Base-by-base conservation (phyloP, 2,113 vertebrate species). In the Mesocricetus auratus region DNA sequence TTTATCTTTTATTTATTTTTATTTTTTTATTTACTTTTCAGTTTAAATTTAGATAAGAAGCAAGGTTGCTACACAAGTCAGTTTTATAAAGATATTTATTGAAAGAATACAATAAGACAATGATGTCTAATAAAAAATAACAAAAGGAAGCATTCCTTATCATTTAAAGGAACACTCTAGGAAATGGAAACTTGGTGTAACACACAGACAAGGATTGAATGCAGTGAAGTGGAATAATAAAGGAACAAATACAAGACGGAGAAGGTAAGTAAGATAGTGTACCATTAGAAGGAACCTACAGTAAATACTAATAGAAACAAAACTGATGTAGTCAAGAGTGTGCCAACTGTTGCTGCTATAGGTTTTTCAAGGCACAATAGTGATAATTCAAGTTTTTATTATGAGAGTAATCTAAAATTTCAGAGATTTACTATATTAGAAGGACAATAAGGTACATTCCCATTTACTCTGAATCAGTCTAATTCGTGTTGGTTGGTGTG, bases 211-310 rank as follows among this genome's bases (percentile, higher is more conserved):
- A 60, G 15, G 2, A 86, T 0, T 16, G 42, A 86, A 3, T 5
- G 36, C 60, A 42, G 5, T 60, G 2, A 50, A 53, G 13, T 45
- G 21, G 24, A 69, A 56, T 12, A 87, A 82, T 2, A 73, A 24
- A 21, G 12, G 60, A 26, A 29, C 4, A 15, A 78, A 7, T 3
- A 4, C 39, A 89, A 33, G 2, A 24, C 56, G 3, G n/a, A n/a
- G n/a, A n/a, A 79, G 2, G 0, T 5, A 10, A 50, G 2, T 7
- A 60, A 64, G 10, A 24, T 39, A 1, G 50, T 1, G 0, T 0
- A 31, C 10, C 11, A 12, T 5, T 50, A n/a, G 6, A 58, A 15
- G 50, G 11, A 15, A 77, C 3, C 21, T 2, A 45, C 16, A 47
- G 5, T 16, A 45, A 29, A n/a, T 31, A 3, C 36, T 31, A 66